Evolutionary conservation across 2,888 invertebrate genomes (phyloP).

Genomic region (Ennomos fuscantarius): DNA sequence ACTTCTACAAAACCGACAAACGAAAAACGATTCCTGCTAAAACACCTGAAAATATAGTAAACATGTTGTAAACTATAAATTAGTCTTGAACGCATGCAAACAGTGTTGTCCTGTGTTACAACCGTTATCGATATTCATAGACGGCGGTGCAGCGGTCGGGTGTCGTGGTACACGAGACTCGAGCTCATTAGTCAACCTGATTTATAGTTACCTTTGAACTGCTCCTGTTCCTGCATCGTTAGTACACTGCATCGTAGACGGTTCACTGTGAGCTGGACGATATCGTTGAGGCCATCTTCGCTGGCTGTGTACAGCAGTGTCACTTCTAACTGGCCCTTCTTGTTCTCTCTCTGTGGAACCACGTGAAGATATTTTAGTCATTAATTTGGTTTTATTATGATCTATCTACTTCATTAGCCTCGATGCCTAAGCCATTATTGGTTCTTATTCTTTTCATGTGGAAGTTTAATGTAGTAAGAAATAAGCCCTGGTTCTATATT

Average conservation of each 20-base stretch:
- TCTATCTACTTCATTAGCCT: too few relatives aligned
- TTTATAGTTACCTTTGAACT: conserved; percentile 83
- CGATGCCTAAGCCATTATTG: too few relatives aligned
- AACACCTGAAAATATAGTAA: too few relatives aligned
- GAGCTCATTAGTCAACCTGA: conserved; percentile 31
- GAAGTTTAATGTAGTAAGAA: too few relatives aligned
- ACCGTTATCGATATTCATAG: conserved; percentile 30
- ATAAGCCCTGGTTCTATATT: too few relatives aligned
- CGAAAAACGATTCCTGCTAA: too few relatives aligned
- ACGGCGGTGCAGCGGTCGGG: background rate
- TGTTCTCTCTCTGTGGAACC: conserved; percentile 86
- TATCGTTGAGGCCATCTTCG: conserved; percentile 87
- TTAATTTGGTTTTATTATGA: background rate
- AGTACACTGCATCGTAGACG: conserved; percentile 88
- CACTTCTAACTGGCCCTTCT: conserved; percentile 88
- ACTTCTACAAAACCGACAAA: too few relatives aligned
- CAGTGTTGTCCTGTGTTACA: conserved; percentile 32
- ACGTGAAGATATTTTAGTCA: conserved; percentile 9
- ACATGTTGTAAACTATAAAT: background rate
- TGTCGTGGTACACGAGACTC: conserved; percentile 20
- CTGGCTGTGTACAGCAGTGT: conserved; percentile 87
- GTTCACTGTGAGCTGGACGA: conserved; percentile 86
- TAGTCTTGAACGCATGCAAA: conserved; percentile 3
- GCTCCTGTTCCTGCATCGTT: conserved; percentile 90
- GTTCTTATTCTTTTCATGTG: too few relatives aligned